These are phyloP conservation scores for Rattus rattus DNA, from an alignment of 2,113 vertebrate genomes.

Conservation along the genomic window DNA sequence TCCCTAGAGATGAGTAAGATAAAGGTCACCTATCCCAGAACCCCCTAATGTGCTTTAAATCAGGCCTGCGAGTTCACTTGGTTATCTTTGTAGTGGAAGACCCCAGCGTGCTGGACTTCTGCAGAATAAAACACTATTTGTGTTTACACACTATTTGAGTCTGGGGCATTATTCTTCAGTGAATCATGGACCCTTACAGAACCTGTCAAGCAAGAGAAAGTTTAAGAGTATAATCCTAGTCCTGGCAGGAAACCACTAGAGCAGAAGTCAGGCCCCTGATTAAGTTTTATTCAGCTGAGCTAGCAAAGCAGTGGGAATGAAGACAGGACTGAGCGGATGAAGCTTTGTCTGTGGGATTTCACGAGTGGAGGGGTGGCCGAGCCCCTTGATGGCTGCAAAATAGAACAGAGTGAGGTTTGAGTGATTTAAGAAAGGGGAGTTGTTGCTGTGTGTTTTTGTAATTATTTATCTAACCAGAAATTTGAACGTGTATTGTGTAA, in stretches of 20 bases:
- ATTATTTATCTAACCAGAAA: background rate
- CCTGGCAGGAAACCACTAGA: background rate
- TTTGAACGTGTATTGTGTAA: background rate
- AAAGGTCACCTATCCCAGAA: no score
- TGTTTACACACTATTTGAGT: no score
- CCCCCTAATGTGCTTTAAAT: no score
- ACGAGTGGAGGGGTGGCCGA: background rate
- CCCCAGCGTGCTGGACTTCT: no score
- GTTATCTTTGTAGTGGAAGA: no score
- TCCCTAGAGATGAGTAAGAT: no score
- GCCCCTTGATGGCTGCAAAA: background rate
- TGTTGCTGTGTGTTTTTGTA: background rate
- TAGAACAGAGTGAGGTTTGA: background rate
- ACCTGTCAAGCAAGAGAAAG: background rate
- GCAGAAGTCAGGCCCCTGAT: background rate
- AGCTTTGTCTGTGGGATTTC: no score
- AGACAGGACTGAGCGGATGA: background rate
- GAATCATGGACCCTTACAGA: no score
- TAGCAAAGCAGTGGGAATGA: background rate
- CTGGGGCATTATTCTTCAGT: no score
- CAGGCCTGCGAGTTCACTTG: no score
- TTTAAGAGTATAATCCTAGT: background rate
- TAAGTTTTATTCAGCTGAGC: background rate
- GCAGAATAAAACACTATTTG: no score
- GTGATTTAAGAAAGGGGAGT: background rate